These are phyloP conservation scores for Phataginus tetradactyla DNA, from an alignment of 2,797 vertebrate species.

Conservation along the genomic window DNA sequence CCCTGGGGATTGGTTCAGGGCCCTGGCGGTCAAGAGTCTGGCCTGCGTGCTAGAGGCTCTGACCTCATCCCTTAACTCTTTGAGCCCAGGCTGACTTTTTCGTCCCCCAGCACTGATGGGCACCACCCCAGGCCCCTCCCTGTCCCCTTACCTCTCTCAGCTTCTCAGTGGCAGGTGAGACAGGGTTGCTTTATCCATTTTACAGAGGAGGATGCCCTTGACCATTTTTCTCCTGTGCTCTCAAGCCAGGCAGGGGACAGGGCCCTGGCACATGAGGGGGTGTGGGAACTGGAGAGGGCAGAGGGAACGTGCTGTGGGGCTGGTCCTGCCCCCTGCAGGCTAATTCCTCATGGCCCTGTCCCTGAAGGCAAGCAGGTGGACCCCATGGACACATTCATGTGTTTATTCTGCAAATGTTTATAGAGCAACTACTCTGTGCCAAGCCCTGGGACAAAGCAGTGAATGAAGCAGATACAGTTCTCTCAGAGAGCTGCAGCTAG, in stretches of 20 bases:
- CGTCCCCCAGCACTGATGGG: background rate
- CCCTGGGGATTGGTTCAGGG: conserved; percentile 66
- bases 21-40: conserved; percentile 59
- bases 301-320: background rate
- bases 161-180: background rate
- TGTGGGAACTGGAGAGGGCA: background rate
- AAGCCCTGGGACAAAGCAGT: background rate
- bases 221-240: background rate
- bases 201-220: background rate
- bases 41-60: conserved; percentile 63
- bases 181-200: background rate
- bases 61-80: conserved; percentile 79
- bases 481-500: background rate
- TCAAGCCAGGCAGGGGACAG: background rate
- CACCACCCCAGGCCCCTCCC: accelerated
- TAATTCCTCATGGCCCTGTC: background rate
- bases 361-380: background rate
- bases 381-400: background rate
- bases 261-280: background rate
- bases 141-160: background rate
- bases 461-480: background rate
- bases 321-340: background rate
- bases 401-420: conserved; percentile 3
- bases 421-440: conserved; percentile 28
- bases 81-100: conserved; percentile 25